These are phyloP conservation scores for Meda fulgida DNA, from an alignment of 2,797 vertebrate genomes.

Conservation along the genomic window DNA sequence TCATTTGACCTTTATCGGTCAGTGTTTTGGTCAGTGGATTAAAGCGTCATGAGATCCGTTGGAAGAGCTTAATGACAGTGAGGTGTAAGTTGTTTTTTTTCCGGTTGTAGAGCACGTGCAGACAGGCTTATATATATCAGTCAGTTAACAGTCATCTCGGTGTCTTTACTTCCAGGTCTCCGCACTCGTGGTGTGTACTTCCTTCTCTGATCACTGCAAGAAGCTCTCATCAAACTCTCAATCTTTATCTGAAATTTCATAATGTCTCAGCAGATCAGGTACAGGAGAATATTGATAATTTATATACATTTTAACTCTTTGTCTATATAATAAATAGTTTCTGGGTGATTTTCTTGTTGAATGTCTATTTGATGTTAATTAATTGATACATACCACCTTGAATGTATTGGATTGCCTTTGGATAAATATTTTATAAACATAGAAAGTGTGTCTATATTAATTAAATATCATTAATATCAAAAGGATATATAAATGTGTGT, in stretches of 20 bases:
- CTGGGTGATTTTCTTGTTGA: not conserved
- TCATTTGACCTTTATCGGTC: not conserved
- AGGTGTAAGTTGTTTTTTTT: slow-evolving; percentile 11
- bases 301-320: not conserved
- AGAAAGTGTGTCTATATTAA: no score
- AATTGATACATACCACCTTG: not conserved
- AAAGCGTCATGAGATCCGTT: not conserved
- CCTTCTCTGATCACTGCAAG: not conserved
- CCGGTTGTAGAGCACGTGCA: not conserved
- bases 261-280: slow-evolving; percentile 83
- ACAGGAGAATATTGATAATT: not conserved
- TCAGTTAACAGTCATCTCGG: not conserved
- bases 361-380: not conserved
- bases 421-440: no score
- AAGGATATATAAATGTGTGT: no score
- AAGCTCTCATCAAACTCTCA: slow-evolving; percentile 23
- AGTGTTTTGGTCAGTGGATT: slow-evolving; percentile 17
- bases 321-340: not conserved
- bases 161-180: slow-evolving; percentile 32
- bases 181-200: not conserved
- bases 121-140: not conserved
- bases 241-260: slow-evolving; percentile 50
- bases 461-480: no score
- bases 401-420: not conserved
- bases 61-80: slow-evolving; percentile 8